Base-by-base conservation (phyloP, 2,888 invertebrate species). In the Heliconius charithonia region DNA sequence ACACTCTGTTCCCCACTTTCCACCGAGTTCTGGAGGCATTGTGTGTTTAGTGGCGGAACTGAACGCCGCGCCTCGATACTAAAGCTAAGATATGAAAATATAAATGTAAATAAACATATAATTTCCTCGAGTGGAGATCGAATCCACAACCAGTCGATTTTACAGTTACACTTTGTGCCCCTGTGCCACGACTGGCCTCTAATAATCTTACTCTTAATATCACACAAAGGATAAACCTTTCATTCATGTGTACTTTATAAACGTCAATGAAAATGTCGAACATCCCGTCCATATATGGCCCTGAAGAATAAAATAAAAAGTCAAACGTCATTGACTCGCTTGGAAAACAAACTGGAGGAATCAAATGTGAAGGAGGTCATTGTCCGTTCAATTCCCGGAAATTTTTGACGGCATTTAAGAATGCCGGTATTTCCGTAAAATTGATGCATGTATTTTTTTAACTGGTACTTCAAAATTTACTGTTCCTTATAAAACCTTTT, bases 311-410 rank as follows among this genome's bases (percentile, higher is more conserved):
- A n/a, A 56, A 56, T 29, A 56, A 51, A 27, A 59, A 22, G 22
- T 71, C 12, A 13, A 71, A 71, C 71, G 67, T 56, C 56, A 71
- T 27, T 67, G 67, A 41, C 67, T 41, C 12, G 45, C 13, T 51
- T 22, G 56, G 32, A 51, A 71, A 29, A 13, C 1, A 25, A 25
- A 41, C n/a, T 69, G 69, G 12, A 16, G 56, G 56, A 29, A 51
- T 56, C 71, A 71, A 71, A 71, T n/a, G 56, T 32, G 32, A 71
- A 32, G 71, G 29, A 71, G 51, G 56, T 56, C 71, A 29, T n/a
- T 29, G 27, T 29, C 12, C 12, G 56, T 71, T 71, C 56, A 29
- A 32, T 32, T 56, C 32, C 56, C 71, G 71, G 71, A 71, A 71
- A n/a, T 29, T 71, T 71, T 71, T 7, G 56, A 56, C 32, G 56